Evolutionary conservation across 2,113 vertebrate species (phyloP), one percentile per base, ranked within the genome.

Genomic region (Rhinolophus sinicus): DNA sequence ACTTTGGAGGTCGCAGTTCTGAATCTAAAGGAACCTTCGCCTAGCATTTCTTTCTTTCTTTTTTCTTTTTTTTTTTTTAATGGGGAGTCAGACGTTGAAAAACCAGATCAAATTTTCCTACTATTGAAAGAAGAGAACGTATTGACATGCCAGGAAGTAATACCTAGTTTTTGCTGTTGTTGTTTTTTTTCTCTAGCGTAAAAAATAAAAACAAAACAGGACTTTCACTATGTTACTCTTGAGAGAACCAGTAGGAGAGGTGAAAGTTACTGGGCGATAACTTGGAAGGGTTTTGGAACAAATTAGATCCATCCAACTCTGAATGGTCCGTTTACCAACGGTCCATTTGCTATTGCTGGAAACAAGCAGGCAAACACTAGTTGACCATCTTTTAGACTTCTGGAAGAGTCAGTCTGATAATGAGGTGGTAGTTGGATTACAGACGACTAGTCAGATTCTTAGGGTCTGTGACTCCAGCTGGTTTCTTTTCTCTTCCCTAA

Each of bases 211-310:
- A n/a, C 35, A 50, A 50, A 54, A 52, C 54, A 54, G 15, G 4
- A 52, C 62, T 40, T 93, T 62, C 9, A 18, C 28, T n/a, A 0
- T 83, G 62, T 80, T 81, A 52, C 76, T 86, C 28, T 70, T 72
- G 65, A 95, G 78, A 73, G 44, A 93, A 80, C 54, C 40, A 69
- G 67, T 75, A 94, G 52, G 70, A 50, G 40, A 47, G 54, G 16
- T 92, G 38, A 90, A 77, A 96, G 88, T 96, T 92, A 52, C 64
- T 75, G 67, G 77, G 76, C 50, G 50, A 24, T 54, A 77, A 85
- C 70, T 67, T 87, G 38, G 38, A 60, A 47, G 56, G 30, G 10
- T 72, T 96, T 91, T 83, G 50, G 64, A 44, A 24, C 86, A 24
- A 38, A 65, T 81, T 90, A 87, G 67, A 95, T 54, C 84, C 78